Conservation (phyloP, 2,113 vertebrate species). For the Urocitellus parryii region DNA sequence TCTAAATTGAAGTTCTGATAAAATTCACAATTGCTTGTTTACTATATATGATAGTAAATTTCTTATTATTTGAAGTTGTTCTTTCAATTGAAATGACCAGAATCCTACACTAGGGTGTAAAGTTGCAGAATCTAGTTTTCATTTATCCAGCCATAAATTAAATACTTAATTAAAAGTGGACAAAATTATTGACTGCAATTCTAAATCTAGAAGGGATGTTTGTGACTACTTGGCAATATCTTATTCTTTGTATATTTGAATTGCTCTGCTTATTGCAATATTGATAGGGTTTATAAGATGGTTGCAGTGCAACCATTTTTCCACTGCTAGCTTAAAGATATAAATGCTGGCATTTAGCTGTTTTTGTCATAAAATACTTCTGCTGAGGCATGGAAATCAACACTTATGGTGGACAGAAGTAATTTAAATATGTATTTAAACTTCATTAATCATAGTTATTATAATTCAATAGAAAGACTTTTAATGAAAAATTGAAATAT, state of each 20-base stretch:
- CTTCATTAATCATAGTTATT: constrained; percentile 46
- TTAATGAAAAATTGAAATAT: constrained; percentile 11
- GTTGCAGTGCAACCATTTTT: constrained; percentile 1
- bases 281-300: constrained; percentile 12
- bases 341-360: not conserved
- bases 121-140: not conserved
- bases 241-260: constrained; percentile 19
- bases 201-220: constrained; percentile 27
- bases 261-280: not conserved
- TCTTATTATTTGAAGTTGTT: constrained; percentile 46
- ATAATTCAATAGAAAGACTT: constrained; percentile 44
- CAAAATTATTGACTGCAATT: constrained; percentile 16
- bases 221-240: not conserved
- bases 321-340: not conserved
- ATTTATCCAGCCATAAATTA: constrained; percentile 8
- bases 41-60: not conserved
- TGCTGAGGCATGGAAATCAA: not conserved
- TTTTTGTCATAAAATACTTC: constrained; percentile 51
- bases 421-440: constrained; percentile 46
- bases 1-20: constrained; percentile 45
- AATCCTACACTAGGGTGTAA: not conserved
- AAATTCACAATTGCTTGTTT: constrained; percentile 42
- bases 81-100: constrained; percentile 35
- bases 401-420: constrained; percentile 20
- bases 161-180: not conserved